These are phyloP conservation scores for Ypsolopha sequella DNA, from an alignment of 2,888 invertebrate genomes.

Conservation along the genomic window DNA sequence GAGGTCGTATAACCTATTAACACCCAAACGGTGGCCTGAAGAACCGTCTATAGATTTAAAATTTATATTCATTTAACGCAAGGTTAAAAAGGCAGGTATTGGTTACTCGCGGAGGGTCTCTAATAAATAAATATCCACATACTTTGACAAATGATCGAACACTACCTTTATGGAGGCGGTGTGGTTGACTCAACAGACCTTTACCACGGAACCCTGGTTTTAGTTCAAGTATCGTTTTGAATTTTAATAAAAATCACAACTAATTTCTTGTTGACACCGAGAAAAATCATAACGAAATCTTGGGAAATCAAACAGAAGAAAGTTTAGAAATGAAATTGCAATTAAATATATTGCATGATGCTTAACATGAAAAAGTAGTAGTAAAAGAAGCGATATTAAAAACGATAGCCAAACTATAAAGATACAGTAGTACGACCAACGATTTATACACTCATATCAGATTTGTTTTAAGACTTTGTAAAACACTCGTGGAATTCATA, in stretches of 20 bases:
- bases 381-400: background rate
- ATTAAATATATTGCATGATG: too few species aligned
- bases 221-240: background rate
- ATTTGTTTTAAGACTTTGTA: conserved; percentile 31
- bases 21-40: conserved; percentile 50
- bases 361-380: too few species aligned
- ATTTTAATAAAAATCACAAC: too few species aligned
- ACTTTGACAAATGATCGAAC: conserved; percentile 65
- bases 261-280: too few species aligned
- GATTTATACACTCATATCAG: conserved; percentile 23
- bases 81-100: conserved; percentile 32
- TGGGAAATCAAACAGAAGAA: too few species aligned
- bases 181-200: conserved; percentile 19
- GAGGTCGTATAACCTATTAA: conserved; percentile 47
- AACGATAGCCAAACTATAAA: conserved; percentile 7
- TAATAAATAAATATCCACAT: conserved; percentile 63
- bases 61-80: conserved; percentile 46
- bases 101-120: conserved; percentile 54
- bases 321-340: too few species aligned
- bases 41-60: conserved; percentile 46
- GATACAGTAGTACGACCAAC: conserved; percentile 6
- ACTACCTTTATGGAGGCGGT: conserved; percentile 53
- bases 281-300: too few species aligned
- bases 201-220: background rate
- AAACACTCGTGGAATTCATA: conserved; percentile 61